phyloP scores from a whole-genome alignment of 2,113 vertebrate species.

The Aptenodytes patagonicus region DNA sequence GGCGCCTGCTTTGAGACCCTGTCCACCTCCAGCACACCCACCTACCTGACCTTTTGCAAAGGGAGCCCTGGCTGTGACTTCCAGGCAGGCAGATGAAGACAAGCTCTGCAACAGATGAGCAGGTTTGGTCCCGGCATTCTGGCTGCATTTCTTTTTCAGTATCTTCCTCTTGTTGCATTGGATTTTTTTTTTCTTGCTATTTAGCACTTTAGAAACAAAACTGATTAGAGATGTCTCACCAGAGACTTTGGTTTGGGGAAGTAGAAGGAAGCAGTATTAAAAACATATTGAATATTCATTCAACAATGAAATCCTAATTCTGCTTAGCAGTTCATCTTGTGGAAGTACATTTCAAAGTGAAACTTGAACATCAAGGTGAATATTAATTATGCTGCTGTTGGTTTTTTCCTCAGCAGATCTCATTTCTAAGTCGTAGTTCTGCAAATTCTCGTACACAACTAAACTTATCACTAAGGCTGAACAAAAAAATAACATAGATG shows the following conservation, averaged over 20 bases:
- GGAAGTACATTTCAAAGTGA: slow-evolving; percentile 9
- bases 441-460: background rate
- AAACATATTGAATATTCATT: slow-evolving; percentile 41
- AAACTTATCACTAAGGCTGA: background rate
- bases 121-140: fast-evolving
- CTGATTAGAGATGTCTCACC: background rate
- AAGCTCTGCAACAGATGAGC: background rate
- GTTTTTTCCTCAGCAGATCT: background rate
- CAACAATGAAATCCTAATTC: slow-evolving; percentile 21
- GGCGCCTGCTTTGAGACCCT: fast-evolving
- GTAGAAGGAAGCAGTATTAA: background rate
- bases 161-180: background rate
- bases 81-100: fast-evolving
- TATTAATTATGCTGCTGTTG: background rate
- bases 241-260: background rate
- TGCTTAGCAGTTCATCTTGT: background rate
- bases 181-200: background rate
- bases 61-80: no score
- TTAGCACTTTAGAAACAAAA: slow-evolving; percentile 16
- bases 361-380: slow-evolving; percentile 15
- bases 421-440: background rate
- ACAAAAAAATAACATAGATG: background rate
- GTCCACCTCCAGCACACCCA: fast-evolving
- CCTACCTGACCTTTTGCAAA: no score
- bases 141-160: background rate